Evolutionary conservation across 2,113 vertebrate genomes (phyloP).

Genomic region (Callorhinus ursinus): DNA sequence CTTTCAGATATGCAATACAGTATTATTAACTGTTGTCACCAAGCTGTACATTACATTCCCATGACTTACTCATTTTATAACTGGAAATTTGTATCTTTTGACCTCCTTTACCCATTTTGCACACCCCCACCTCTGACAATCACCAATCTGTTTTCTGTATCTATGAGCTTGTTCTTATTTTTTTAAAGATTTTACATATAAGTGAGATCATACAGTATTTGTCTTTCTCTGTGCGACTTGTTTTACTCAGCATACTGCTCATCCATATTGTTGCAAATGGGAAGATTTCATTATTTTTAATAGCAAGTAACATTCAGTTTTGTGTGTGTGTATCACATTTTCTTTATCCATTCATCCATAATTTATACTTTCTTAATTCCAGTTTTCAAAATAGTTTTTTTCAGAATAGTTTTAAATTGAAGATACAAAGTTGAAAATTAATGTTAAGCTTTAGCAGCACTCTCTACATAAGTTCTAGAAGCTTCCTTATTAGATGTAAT

Average conservation of each 20-base stretch:
- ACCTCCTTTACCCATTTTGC: neutral
- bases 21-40: neutral
- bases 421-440: neutral
- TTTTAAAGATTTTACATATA: neutral
- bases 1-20: neutral
- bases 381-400: conserved; percentile 13
- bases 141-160: neutral
- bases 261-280: neutral
- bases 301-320: neutral
- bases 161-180: neutral
- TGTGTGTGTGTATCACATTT: neutral
- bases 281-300: neutral
- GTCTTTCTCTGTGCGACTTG: neutral
- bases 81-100: neutral
- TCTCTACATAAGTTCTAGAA: neutral
- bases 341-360: neutral
- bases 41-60: neutral
- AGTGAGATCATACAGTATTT: neutral
- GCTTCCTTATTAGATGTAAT: neutral
- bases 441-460: neutral
- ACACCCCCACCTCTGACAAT: neutral
- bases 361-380: neutral
- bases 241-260: neutral
- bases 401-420: neutral
- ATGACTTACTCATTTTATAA: neutral